A percentile compares a stretch with the other conserved stretches of the same genome.
These are phyloP conservation scores for Lutraria rhynchaena DNA, from an alignment of 1,140 invertebrate species.

Conservation along the genomic window DNA sequence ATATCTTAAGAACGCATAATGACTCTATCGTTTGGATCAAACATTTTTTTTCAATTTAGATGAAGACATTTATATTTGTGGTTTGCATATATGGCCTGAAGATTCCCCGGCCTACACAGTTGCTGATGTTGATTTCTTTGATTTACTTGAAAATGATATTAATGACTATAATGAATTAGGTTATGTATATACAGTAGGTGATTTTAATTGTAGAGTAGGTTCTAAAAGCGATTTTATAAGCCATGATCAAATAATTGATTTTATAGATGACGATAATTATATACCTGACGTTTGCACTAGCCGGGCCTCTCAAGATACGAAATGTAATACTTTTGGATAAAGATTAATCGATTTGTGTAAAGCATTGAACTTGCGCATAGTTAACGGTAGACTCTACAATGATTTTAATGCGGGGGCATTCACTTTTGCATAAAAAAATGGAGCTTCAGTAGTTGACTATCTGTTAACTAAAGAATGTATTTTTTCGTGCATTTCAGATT, in stretches of 20 bases:
- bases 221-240: conserved; percentile 4
- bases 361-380: background rate
- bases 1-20: conserved; percentile 5
- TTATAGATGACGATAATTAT: conserved; percentile 10
- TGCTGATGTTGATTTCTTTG: conserved; percentile 32
- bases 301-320: background rate
- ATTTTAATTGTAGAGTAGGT: background rate
- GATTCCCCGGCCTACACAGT: conserved; percentile 23
- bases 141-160: conserved; percentile 21
- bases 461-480: background rate
- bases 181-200: background rate
- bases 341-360: background rate
- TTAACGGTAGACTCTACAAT: background rate
- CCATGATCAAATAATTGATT: background rate
- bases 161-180: conserved; percentile 15
- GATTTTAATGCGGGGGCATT: background rate
- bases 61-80: conserved; percentile 40
- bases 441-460: background rate
- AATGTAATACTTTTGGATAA: background rate
- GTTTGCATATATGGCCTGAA: conserved; percentile 29
- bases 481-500: background rate
- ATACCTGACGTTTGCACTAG: background rate
- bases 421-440: background rate
- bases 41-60: conserved; percentile 6
- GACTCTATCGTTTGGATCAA: conserved; percentile 34